Base-by-base conservation (phyloP, 2,113 vertebrate species). In the Speoplatyrhinus poulsoni region DNA sequence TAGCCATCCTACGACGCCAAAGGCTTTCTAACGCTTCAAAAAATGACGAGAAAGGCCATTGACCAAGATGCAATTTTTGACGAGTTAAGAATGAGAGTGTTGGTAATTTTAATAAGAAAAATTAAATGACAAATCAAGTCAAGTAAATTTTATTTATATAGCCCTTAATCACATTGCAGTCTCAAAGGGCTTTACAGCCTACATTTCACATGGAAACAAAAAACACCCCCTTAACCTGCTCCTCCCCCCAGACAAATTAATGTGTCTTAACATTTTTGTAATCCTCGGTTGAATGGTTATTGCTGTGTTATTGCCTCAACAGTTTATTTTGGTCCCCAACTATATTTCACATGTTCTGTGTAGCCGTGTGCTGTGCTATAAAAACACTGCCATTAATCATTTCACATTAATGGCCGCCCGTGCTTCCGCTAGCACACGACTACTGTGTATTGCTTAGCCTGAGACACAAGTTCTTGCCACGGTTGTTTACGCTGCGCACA, bases 331-430 rank as follows among this genome's bases (percentile, higher is more conserved):
- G 56, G 52, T 65, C 60, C 69, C 56, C 36, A 41, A 41, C 36
- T 41, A 41, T 41, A 5, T 41, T 5, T 70, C 75, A 84, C 73
- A 72, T 72, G 62, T 77, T 73, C 80, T 74, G 70, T 75, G 76
- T 74, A 57, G 33, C 53, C 41, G 47, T 33, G 32, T 58, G 9
- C 63, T 81, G 80, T 70, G 78, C 82, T 65, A 55, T 48, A 1
- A 60, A 77, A 77, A 87, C 81, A 86, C 85, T 84, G 65, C 77
- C 86, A 90, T 91, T 88, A 79, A 92, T 90, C 83, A 86, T 84
- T 80, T 72, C 41, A 82, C 82, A 85, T 86, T 81, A 87, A 89
- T 85, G 70, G 82, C 63, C 75, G 72, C 65, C 12, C 73, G 80
- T 80, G 79, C 73, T 87, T 83, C 82, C 86, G 85, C 26, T 60